These are phyloP conservation scores for Biston stratarius DNA, from an alignment of 2,888 invertebrate species.

Conservation along the genomic window DNA sequence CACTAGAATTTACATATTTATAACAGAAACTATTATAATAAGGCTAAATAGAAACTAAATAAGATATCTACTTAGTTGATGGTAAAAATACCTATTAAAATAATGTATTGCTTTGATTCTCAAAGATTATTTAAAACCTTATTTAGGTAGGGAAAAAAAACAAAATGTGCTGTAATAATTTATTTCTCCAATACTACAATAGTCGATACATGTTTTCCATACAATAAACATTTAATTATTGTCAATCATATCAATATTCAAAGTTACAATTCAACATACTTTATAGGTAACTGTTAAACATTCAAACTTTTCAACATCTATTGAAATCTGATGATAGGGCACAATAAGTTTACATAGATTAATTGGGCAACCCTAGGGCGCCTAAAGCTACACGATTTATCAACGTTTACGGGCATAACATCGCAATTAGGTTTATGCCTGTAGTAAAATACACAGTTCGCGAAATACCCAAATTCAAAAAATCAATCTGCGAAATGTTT, in stretches of 20 bases:
- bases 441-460: no score
- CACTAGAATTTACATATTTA: no score
- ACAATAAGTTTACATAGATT: background rate
- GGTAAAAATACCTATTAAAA: no score
- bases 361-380: background rate
- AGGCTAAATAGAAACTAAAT: no score
- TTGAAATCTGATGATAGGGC: slow-evolving; percentile 9
- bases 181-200: slow-evolving; percentile 66
- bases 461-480: no score
- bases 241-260: slow-evolving; percentile 67
- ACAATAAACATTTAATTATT: slow-evolving; percentile 78
- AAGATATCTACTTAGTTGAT: no score
- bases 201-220: slow-evolving; percentile 61
- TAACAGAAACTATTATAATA: no score
- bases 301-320: slow-evolving; percentile 26
- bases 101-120: no score
- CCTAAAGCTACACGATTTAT: background rate
- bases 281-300: slow-evolving; percentile 25
- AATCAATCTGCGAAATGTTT: no score
- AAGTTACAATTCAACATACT: slow-evolving; percentile 36
- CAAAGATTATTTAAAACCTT: no score
- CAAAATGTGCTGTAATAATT: slow-evolving; percentile 67
- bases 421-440: no score
- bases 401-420: no score
- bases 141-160: slow-evolving; percentile 39